Percentiles rank a stretch among this genome's conserved stretches.
Conservation (phyloP, 1,140 invertebrate species). For the Papilio dardanus region DNA sequence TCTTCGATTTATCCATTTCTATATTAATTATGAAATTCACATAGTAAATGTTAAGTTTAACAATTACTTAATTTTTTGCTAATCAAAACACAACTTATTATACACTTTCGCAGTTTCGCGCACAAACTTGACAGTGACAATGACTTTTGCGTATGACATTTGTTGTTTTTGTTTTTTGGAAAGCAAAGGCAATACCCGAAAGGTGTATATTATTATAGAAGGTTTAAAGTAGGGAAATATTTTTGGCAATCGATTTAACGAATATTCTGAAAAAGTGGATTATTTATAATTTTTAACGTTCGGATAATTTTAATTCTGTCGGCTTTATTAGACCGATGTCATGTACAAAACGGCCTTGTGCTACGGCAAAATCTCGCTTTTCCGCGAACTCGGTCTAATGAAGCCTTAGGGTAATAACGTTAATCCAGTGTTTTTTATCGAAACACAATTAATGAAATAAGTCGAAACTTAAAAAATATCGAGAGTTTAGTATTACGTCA, state of each 20-base stretch:
- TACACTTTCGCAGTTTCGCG: constrained; percentile 8
- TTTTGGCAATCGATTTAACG: not conserved
- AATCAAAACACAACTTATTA: not conserved
- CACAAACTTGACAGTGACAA: not conserved
- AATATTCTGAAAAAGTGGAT: too few relatives aligned
- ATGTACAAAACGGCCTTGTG: too few relatives aligned
- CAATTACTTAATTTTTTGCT: not conserved
- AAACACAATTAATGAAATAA: not conserved
- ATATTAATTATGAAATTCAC: not conserved
- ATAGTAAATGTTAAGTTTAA: not conserved
- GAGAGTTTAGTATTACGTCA: not conserved
- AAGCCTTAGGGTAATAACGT: too few relatives aligned
- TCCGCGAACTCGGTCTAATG: too few relatives aligned
- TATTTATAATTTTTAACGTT: too few relatives aligned
- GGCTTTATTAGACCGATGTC: too few relatives aligned
- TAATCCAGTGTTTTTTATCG: not conserved
- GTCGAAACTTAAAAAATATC: not conserved
- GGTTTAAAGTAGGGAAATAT: not conserved
- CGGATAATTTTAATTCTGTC: constrained; percentile 13
- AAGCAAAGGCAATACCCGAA: not conserved
- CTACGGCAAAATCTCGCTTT: too few relatives aligned
- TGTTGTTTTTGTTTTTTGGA: not conserved
- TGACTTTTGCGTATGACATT: not conserved
- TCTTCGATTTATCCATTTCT: constrained; percentile 35
- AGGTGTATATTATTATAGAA: not conserved